phyloP scores from a whole-genome alignment of 2,797 vertebrate species.

The Cottoperca gobio region DNA sequence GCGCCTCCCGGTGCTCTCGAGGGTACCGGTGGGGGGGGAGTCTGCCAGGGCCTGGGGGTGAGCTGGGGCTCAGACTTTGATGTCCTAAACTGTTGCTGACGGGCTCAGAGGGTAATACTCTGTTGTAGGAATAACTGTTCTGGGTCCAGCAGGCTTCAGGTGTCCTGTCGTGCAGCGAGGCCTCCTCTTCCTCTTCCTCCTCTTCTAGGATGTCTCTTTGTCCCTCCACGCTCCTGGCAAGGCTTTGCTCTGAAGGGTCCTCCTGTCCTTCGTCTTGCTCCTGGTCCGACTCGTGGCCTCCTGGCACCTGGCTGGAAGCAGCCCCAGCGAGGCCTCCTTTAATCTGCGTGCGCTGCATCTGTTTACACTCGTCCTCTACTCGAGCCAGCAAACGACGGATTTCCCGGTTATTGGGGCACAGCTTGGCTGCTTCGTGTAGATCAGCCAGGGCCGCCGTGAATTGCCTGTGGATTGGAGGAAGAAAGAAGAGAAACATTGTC shows the following conservation, averaged over 20 bases:
- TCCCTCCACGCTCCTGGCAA: constrained; percentile 73
- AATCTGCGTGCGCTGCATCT: constrained; percentile 91
- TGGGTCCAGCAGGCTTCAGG: constrained; percentile 80
- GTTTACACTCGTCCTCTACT: constrained; percentile 96
- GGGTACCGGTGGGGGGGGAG: constrained; percentile 72
- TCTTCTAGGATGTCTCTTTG: constrained; percentile 85
- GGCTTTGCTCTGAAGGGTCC: constrained; percentile 62
- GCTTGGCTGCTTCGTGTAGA: constrained; percentile 91
- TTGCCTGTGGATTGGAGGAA: constrained; percentile 84
- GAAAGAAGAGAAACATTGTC: constrained; percentile 1
- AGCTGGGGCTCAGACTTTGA: constrained; percentile 74
- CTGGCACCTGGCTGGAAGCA: constrained; percentile 76
- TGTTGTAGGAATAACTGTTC: constrained; percentile 79
- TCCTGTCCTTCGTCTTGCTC: constrained; percentile 87
- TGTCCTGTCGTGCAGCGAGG: constrained; percentile 68
- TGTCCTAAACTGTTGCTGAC: constrained; percentile 69
- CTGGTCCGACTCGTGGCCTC: constrained; percentile 86
- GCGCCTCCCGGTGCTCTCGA: constrained; percentile 86
- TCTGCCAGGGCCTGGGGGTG: constrained; percentile 79
- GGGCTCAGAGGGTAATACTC: constrained; percentile 81
- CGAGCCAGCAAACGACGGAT: constrained; percentile 92
- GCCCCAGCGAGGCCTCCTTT: constrained; percentile 83
- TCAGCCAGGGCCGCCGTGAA: constrained; percentile 92
- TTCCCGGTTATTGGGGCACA: constrained; percentile 95
- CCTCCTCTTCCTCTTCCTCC: constrained; percentile 64